Conservation (phyloP, 2,113 vertebrate species). For the Phalacrocorax brasilianus region DNA sequence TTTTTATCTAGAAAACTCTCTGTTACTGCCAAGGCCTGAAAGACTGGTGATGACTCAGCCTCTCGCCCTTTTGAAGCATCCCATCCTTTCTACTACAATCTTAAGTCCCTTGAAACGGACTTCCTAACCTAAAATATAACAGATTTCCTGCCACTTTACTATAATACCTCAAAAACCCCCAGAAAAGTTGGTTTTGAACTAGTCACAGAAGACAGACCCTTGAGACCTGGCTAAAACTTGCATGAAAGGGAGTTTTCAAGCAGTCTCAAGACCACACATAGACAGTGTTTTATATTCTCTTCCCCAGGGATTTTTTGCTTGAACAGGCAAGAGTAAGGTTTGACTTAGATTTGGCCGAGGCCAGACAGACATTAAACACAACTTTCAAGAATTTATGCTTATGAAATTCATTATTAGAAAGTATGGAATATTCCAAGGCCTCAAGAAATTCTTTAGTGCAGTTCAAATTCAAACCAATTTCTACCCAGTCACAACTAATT, state of each 20-base stretch:
- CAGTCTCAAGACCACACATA: background rate
- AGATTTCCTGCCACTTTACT: background rate
- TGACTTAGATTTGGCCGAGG: constrained; percentile 12
- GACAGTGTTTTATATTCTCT: background rate
- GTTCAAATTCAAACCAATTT: background rate
- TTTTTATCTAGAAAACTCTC: background rate
- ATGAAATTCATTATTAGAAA: background rate
- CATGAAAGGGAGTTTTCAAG: constrained; percentile 24
- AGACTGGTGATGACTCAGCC: background rate
- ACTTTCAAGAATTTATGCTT: background rate
- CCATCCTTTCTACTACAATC: background rate
- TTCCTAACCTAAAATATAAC: background rate
- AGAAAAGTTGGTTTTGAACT: background rate
- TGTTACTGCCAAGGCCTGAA: background rate
- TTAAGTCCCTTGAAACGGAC: background rate
- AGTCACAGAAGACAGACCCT: background rate
- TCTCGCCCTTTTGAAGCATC: background rate
- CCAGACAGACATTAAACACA: constrained; percentile 2
- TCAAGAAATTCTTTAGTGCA: background rate
- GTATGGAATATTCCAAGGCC: background rate
- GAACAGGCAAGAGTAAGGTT: background rate
- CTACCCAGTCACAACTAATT: background rate
- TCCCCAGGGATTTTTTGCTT: constrained; percentile 28
- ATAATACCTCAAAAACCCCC: background rate
- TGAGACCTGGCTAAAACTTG: background rate